Evolutionary conservation across 2,113 vertebrate genomes (phyloP).

Genomic region (Aix galericulata): DNA sequence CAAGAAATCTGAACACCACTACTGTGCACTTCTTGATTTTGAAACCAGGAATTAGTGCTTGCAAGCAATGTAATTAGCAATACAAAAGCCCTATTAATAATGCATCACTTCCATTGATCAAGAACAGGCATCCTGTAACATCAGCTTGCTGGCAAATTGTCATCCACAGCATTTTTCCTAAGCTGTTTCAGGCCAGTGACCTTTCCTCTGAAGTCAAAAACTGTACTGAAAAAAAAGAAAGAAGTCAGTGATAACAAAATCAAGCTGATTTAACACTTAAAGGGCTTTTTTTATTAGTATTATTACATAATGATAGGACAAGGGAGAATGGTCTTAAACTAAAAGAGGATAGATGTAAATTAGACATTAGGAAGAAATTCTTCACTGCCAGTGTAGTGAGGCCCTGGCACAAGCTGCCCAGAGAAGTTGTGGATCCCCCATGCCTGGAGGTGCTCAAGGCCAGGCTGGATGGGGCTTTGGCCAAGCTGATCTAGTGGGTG

Average conservation of each 20-base stretch:
- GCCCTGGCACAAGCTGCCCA: no score
- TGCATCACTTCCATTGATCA: rapidly evolving
- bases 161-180: background rate
- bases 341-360: no score
- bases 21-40: background rate
- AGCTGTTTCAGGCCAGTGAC: background rate
- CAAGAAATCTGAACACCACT: background rate
- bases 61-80: background rate
- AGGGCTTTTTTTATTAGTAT: no score
- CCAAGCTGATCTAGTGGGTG: no score
- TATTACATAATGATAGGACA: no score
- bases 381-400: no score
- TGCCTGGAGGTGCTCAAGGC: no score
- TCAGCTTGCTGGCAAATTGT: rapidly evolving
- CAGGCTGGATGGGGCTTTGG: no score
- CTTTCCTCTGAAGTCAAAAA: background rate
- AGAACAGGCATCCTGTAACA: rapidly evolving
- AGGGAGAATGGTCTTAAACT: no score
- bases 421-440: no score
- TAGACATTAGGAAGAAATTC: no score
- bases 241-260: background rate
- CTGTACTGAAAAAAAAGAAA: background rate
- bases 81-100: background rate
- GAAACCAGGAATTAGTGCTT: background rate
- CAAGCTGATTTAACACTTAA: background rate